phyloP scores from a whole-genome alignment of 2,797 vertebrate species.

The Scolopax bukidnonensis region DNA sequence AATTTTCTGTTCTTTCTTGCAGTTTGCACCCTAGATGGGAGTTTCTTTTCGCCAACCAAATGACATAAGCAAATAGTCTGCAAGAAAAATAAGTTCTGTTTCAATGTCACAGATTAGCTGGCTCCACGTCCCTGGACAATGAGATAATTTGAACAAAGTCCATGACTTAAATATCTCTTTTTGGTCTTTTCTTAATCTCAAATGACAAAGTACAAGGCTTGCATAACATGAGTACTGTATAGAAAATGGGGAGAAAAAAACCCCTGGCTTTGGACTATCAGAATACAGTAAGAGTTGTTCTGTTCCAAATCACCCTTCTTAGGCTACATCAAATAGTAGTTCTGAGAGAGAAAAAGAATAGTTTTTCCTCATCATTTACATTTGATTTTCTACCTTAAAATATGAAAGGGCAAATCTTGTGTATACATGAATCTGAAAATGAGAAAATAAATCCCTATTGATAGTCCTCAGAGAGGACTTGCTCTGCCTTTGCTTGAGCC shows the following conservation, averaged over 20 bases:
- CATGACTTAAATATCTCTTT: conserved; percentile 8
- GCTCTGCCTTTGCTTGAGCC: background rate
- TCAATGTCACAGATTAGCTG: conserved; percentile 35
- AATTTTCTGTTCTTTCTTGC: background rate
- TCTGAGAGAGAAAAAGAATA: background rate
- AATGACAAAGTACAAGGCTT: background rate
- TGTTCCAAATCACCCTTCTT: background rate
- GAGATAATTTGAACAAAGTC: conserved; percentile 54
- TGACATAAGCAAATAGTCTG: conserved; percentile 33
- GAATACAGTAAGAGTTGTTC: background rate
- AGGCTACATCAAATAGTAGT: accelerated
- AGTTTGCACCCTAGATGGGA: background rate
- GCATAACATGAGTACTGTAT: background rate
- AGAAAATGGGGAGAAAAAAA: background rate
- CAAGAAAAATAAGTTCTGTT: conserved; percentile 24
- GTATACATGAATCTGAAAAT: background rate
- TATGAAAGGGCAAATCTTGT: background rate
- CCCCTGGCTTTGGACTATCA: background rate
- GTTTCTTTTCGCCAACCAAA: background rate
- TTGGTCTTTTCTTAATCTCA: background rate
- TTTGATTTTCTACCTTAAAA: background rate
- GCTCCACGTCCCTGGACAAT: background rate
- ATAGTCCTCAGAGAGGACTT: background rate
- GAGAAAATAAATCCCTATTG: background rate
- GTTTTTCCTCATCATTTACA: background rate